phyloP scores from a whole-genome alignment of 2,888 invertebrate genomes.

The Dasypogon diadema region DNA sequence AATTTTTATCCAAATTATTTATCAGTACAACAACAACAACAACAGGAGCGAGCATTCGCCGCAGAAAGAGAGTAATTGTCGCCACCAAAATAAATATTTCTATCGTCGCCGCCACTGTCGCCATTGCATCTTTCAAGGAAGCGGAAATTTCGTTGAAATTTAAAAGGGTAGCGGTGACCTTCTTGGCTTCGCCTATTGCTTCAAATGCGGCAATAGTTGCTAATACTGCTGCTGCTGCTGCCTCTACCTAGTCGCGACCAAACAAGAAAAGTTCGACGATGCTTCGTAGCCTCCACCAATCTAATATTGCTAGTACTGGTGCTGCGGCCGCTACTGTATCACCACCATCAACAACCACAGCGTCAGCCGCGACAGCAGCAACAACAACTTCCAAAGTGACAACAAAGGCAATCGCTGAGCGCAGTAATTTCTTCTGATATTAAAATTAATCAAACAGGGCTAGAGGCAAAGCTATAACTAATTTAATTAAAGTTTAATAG shows the following conservation, averaged over 20 bases:
- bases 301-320: too few relatives aligned
- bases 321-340: neutral
- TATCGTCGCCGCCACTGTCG: neutral
- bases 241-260: too few relatives aligned
- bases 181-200: too few relatives aligned
- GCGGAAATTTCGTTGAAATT: conserved; percentile 1
- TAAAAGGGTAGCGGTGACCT: neutral
- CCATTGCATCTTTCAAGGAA: neutral
- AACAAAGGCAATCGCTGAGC: conserved; percentile 15
- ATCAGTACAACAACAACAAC: conserved; percentile 35
- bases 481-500: conserved; percentile 39
- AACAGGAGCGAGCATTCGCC: too few relatives aligned
- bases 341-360: neutral
- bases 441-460: conserved; percentile 37
- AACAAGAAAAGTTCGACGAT: too few relatives aligned
- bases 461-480: conserved; percentile 42
- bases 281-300: too few relatives aligned
- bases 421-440: conserved; percentile 39
- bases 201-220: neutral
- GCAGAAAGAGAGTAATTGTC: neutral
- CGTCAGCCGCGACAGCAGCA: neutral
- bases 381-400: conserved; percentile 1
- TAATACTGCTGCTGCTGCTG: neutral
- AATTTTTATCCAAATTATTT: conserved; percentile 31
- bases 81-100: neutral